phyloP scores from a whole-genome alignment of 2,113 vertebrate species.

The Mionectes macconnelli region DNA sequence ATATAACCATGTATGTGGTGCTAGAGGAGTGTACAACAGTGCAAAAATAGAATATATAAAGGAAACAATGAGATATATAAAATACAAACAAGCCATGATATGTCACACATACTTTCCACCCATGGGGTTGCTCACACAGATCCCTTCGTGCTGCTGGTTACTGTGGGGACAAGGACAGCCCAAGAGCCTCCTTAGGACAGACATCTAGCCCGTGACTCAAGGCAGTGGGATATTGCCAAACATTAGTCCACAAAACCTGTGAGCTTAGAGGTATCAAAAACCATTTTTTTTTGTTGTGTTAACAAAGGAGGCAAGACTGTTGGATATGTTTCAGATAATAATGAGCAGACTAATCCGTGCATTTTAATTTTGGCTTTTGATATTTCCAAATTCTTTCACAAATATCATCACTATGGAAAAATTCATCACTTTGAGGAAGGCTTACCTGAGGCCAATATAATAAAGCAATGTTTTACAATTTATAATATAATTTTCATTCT shows the following conservation, averaged over 20 bases:
- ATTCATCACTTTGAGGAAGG: background rate
- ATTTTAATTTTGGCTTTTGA: background rate
- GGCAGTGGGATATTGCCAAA: background rate
- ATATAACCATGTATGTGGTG: background rate
- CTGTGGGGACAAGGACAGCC: background rate
- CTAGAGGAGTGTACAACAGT: background rate
- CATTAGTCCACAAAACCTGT: background rate
- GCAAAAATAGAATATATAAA: background rate
- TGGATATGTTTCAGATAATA: background rate
- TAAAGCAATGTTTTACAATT: background rate
- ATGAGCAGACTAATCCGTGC: background rate
- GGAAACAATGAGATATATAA: background rate
- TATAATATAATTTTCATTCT: background rate
- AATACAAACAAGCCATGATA: background rate
- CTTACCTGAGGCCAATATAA: background rate
- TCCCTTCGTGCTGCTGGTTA: background rate
- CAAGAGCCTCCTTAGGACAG: background rate
- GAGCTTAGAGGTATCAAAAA: background rate
- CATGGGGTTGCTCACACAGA: background rate
- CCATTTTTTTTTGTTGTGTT: background rate
- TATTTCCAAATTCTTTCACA: background rate
- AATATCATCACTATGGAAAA: background rate
- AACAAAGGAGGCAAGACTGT: background rate
- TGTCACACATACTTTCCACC: background rate
- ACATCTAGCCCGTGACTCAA: background rate